Percentiles rank a stretch among this genome's conserved stretches.
phyloP scores from a whole-genome alignment of 2,888 invertebrate species.

The Empis livida region DNA sequence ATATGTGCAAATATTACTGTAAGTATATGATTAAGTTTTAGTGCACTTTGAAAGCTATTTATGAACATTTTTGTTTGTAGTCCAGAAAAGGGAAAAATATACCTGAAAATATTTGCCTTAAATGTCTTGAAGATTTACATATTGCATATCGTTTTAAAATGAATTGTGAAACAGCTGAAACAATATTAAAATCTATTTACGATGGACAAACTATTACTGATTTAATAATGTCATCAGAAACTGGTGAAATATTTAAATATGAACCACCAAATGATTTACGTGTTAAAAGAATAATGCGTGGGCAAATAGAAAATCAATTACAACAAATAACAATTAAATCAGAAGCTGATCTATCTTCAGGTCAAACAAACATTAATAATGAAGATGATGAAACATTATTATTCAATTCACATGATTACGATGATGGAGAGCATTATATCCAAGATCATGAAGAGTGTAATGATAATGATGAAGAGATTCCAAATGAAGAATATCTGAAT shows the following conservation, averaged over 20 bases:
- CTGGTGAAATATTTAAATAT: slow-evolving; percentile 8
- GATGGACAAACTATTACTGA: slow-evolving; percentile 10
- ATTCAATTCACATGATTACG: neutral
- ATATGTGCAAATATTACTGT: too few species aligned
- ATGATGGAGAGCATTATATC: neutral
- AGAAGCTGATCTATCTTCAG: neutral
- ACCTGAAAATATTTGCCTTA: slow-evolving; percentile 30
- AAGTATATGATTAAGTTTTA: too few species aligned
- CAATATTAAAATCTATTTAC: slow-evolving; percentile 21
- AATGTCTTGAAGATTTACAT: slow-evolving; percentile 26
- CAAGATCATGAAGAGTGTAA: too few species aligned
- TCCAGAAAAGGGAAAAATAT: slow-evolving; percentile 10
- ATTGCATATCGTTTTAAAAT: slow-evolving; percentile 29
- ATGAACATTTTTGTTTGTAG: too few species aligned
- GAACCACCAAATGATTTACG: slow-evolving; percentile 11
- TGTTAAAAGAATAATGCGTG: slow-evolving; percentile 9
- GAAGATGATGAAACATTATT: neutral
- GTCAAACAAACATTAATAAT: neutral
- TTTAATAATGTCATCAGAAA: slow-evolving; percentile 3
- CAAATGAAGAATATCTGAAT: too few species aligned
- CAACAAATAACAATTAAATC: neutral
- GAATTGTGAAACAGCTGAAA: slow-evolving; percentile 28
- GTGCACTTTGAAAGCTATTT: too few species aligned
- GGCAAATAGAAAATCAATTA: slow-evolving; percentile 3
- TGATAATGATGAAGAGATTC: too few species aligned